Evolutionary conservation across 2,888 invertebrate species (phyloP), one percentile per base, ranked within the genome.

Genomic region (Matsumyia berberina): DNA sequence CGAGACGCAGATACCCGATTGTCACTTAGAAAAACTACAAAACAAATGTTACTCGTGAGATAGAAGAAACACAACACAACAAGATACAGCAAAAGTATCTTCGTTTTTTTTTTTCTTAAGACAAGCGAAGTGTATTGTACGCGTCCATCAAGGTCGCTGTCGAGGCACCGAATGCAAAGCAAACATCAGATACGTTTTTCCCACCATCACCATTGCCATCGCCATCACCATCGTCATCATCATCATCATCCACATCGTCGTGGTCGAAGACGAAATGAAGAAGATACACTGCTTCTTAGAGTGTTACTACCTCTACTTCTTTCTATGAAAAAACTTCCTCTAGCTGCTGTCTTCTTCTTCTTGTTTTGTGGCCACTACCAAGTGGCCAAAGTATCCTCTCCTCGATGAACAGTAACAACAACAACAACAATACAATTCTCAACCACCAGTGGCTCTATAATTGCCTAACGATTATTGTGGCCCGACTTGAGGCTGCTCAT

Each of bases 101-200:
- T 33, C 44, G 7, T 46, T 60, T 49, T 55, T 66, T 64, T 37
- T 53, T 4, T 33, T 46, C 19, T 9, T 49, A 70, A 67, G 69
- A 51, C 69, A 76, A 86, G 81, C 86, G 81, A 77, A 77, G 86
- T 77, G 86, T 86, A 86, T 83, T 87, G 87, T 88, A 88, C 88
- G 90, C 90, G 91, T 91, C 92, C 90, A 90, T 91, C 92, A 91
- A 91, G 91, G 91, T 91, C 91, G 91, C 91, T 90, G 90, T 90
- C 90, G 89, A 88, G 88, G 89, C 88, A 90, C 91, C 90, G 91
- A 91, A 88, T 89, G 89, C 87, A 87, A 88, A 82, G 79, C 86
- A 82, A 87, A 82, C 86, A 87, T 80, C 80, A 77, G 77, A 73
- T 78, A 85, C 79, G 67, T 86, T 87, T 87, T 87, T 87, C 87